Evolutionary conservation across 2,888 invertebrate genomes (phyloP).

Genomic region (Petrolisthes manimaculis): DNA sequence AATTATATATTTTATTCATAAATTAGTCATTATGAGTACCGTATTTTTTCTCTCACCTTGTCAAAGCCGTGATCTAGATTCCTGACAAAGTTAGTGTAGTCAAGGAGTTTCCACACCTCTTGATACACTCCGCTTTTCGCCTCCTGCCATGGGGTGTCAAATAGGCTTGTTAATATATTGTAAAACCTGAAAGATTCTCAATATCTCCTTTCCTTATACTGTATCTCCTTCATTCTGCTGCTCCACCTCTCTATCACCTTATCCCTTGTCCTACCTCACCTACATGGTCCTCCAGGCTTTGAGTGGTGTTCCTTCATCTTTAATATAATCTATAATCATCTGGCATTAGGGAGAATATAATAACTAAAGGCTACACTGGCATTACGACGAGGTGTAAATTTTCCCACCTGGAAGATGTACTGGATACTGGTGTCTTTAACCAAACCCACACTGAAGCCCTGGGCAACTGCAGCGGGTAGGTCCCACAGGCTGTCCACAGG

Average conservation of each 20-base stretch:
- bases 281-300: too few relatives aligned
- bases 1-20: not conserved
- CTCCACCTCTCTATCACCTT: too few relatives aligned
- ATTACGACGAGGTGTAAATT: too few relatives aligned
- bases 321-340: too few relatives aligned
- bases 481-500: constrained; percentile 38
- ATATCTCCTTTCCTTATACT: too few relatives aligned
- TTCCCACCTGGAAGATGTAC: constrained; percentile 32
- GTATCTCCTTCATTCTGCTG: too few relatives aligned
- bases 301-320: too few relatives aligned
- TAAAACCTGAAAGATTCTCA: too few relatives aligned
- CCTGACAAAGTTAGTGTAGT: constrained; percentile 19
- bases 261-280: too few relatives aligned
- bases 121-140: constrained; percentile 26
- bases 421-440: constrained; percentile 19
- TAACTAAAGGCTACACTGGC: too few relatives aligned
- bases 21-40: not conserved
- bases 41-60: constrained; percentile 8
- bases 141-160: constrained; percentile 6
- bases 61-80: constrained; percentile 24
- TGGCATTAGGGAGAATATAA: too few relatives aligned
- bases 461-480: constrained; percentile 4
- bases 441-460: constrained; percentile 23
- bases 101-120: constrained; percentile 31
- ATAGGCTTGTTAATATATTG: too few relatives aligned